These are phyloP conservation scores for Brienomyrus longianalis DNA, from an alignment of 2,113 vertebrate genomes.

Conservation along the genomic window DNA sequence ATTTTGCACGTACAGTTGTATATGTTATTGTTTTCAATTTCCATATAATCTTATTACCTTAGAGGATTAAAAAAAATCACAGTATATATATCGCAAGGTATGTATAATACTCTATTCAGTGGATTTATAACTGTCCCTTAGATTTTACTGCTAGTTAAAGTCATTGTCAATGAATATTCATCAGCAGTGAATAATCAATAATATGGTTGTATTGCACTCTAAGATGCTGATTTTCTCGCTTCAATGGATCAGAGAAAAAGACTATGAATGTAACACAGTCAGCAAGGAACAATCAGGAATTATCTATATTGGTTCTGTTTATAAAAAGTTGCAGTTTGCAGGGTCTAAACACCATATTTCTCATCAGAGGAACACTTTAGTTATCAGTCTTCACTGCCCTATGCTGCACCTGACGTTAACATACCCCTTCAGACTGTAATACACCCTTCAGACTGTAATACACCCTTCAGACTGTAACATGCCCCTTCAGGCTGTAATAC, in stretches of 20 bases:
- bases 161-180: background rate
- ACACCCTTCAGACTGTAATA: too few relatives aligned
- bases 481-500: too few relatives aligned
- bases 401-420: background rate
- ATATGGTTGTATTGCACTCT: background rate
- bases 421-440: background rate
- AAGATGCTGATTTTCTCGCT: background rate
- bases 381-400: background rate
- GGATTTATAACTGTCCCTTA: background rate
- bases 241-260: background rate
- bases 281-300: background rate
- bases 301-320: background rate
- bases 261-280: background rate
- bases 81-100: background rate
- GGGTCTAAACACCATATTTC: background rate
- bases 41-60: background rate
- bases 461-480: too few relatives aligned
- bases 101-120: background rate
- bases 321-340: background rate
- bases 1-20: background rate
- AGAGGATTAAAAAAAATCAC: background rate
- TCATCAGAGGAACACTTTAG: background rate
- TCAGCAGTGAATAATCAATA: background rate
- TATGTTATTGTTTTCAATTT: background rate
- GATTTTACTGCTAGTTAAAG: background rate